These are phyloP conservation scores for Lethenteron camtschaticum DNA, from an alignment of 2,113 vertebrate genomes.

Conservation along the genomic window DNA sequence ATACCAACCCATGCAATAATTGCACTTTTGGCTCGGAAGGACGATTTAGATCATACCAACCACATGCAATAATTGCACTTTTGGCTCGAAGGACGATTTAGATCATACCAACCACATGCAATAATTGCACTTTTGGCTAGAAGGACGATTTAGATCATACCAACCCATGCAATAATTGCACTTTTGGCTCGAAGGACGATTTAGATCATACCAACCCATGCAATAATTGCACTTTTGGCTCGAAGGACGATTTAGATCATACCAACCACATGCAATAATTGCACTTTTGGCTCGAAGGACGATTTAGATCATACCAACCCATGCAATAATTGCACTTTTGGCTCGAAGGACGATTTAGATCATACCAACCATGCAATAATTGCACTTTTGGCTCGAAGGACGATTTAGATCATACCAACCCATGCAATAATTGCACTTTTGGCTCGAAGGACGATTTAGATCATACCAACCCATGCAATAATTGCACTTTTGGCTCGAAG, in stretches of 20 bases:
- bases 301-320: background rate
- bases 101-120: background rate
- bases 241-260: background rate
- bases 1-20: background rate
- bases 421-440: background rate
- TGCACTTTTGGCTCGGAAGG: background rate
- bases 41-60: background rate
- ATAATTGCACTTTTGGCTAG: background rate
- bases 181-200: background rate
- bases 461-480: background rate
- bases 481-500: background rate
- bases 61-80: background rate
- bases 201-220: background rate
- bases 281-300: background rate
- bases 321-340: background rate
- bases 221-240: background rate
- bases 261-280: background rate
- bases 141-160: background rate
- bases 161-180: background rate
- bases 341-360: background rate
- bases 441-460: background rate
- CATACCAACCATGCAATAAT: background rate
- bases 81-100: background rate
- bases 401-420: background rate
- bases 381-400: background rate